These are phyloP conservation scores for Agrilus biguttatus DNA, from an alignment of 2,888 invertebrate genomes.

Conservation along the genomic window DNA sequence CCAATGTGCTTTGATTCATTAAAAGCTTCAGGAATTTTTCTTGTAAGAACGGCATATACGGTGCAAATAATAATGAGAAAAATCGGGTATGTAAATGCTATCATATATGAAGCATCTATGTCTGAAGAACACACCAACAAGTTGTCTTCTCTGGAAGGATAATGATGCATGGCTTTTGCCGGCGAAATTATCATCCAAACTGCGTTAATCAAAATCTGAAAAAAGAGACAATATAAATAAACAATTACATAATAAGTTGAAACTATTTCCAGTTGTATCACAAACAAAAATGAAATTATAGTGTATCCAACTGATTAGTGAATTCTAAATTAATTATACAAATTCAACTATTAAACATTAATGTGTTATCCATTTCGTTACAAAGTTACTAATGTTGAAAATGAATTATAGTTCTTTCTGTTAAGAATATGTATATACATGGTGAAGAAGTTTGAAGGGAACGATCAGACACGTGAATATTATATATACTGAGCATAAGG, in stretches of 20 bases:
- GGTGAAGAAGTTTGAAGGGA: too few species aligned
- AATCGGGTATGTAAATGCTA: slow-evolving; percentile 88
- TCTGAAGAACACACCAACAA: slow-evolving; percentile 85
- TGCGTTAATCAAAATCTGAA: slow-evolving; percentile 69
- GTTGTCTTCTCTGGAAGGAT: slow-evolving; percentile 85
- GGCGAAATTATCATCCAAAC: slow-evolving; percentile 89
- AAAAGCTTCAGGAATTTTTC: slow-evolving; percentile 97
- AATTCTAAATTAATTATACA: too few species aligned
- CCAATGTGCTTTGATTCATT: slow-evolving; percentile 98
- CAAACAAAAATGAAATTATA: too few species aligned
- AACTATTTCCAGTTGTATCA: not conserved
- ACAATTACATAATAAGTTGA: not conserved
- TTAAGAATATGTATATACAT: too few species aligned
- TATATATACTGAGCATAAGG: too few species aligned
- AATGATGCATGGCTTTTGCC: slow-evolving; percentile 77
- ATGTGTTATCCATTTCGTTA: too few species aligned
- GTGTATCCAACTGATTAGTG: too few species aligned
- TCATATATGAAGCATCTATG: slow-evolving; percentile 86
- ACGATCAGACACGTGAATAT: too few species aligned
- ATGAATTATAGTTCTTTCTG: too few species aligned
- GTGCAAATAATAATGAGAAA: slow-evolving; percentile 85
- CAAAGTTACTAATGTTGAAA: too few species aligned
- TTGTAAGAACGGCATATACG: slow-evolving; percentile 85
- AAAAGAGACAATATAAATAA: slow-evolving; percentile 8
- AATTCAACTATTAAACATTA: too few species aligned